Evolutionary conservation across 2,113 vertebrate genomes (phyloP), one percentile per base, ranked within the genome.

Genomic region (Setophaga petechia): DNA sequence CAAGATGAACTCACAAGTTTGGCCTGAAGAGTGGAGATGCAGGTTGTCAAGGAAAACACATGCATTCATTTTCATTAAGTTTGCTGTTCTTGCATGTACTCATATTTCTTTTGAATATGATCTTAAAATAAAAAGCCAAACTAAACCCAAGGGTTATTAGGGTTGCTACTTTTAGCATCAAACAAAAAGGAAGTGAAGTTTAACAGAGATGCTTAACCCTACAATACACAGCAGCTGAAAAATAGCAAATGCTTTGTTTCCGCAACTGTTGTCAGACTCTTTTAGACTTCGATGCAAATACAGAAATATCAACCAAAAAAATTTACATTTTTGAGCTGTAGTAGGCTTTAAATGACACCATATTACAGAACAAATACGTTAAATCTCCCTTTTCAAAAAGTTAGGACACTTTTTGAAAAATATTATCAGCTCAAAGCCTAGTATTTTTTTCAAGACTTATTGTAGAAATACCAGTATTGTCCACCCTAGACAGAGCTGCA

Each of bases 71-170:
- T 47, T 33, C 55, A 86, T 30, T 31, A 89, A 41, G 25, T 58
- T 24, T 77, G 54, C 62, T 55, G 17, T 66, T 79, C 46, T 85
- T 76, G 37, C 15, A 69, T 5, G n/a, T 43, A 54, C 49, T 77
- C 33, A 0, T 12, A 46, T 66, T 93, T 85, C 54, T 85, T 81
- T 65, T 46, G 23, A 62, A 51, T 10, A 41, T 12, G 21, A 73
- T 22, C 51, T 91, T 82, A 76, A 87, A 92, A 95, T 27, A 91
- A 71, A 93, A 73, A 76, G n/a, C 19, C 69, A 91, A 74, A 77
- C 62, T 31, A 85, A 95, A 73, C 27, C 63, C 25, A 76, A 65
- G 18, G 15, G 31, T 72, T 91, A 49, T 49, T 46, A 61, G 4
- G 6, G n/a, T 63, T 81, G 33, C 58, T 76, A 62, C 27, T 71